phyloP scores from a whole-genome alignment of 1,140 invertebrate species.

The Panagrolaimus sp. region DNA sequence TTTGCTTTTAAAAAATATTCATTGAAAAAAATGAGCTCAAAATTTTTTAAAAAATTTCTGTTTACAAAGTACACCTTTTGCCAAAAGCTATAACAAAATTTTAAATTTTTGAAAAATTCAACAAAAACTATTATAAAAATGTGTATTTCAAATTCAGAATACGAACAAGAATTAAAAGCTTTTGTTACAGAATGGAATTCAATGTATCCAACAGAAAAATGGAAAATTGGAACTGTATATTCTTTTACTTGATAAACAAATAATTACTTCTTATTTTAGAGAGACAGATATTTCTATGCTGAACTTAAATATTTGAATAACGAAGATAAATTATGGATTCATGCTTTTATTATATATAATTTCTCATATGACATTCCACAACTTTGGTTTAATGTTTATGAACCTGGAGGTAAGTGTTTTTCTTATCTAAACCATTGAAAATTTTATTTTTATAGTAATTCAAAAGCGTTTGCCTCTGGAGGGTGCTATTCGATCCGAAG shows the following conservation, averaged over 20 bases:
- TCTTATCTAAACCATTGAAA: not conserved
- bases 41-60: too few species aligned
- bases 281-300: not conserved
- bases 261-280: not conserved
- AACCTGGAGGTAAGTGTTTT: not conserved
- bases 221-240: not conserved
- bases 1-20: too few species aligned
- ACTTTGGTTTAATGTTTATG: slow-evolving; percentile 12
- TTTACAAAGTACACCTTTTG: too few species aligned
- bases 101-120: too few species aligned
- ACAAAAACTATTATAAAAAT: too few species aligned
- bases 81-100: too few species aligned
- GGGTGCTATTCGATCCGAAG: not conserved
- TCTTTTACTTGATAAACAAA: not conserved
- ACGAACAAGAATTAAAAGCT: not conserved
- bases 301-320: not conserved
- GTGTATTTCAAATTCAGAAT: not conserved
- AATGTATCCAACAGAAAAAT: not conserved
- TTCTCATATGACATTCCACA: not conserved
- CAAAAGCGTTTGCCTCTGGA: not conserved
- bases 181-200: slow-evolving; percentile 7
- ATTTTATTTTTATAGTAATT: not conserved
- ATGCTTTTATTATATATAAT: slow-evolving; percentile 1
- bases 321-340: not conserved
- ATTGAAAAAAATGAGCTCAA: too few species aligned